Evolutionary conservation across 2,888 invertebrate species (phyloP).

Genomic region (Drosophila trichaetosa): DNA sequence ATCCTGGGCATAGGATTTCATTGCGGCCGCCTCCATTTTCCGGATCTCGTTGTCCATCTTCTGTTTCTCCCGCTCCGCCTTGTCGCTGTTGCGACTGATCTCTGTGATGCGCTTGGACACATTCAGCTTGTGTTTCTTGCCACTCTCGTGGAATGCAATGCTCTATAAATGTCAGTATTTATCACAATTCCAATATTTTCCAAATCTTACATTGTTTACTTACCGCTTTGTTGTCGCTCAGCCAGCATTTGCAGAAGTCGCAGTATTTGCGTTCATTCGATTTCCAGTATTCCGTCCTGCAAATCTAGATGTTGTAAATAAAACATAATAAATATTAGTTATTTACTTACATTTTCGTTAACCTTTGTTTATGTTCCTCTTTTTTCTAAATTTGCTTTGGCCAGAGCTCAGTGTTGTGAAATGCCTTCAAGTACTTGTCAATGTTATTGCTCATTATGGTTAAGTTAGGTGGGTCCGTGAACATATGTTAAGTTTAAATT

Average conservation of each 20-base stretch:
- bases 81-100: slow-evolving; percentile 93
- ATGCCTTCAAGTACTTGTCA: not conserved
- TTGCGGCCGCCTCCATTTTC: slow-evolving; percentile 95
- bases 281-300: slow-evolving; percentile 98
- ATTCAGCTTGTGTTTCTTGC: slow-evolving; percentile 96
- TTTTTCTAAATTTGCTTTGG: slow-evolving; percentile 11
- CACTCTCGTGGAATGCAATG: slow-evolving; percentile 97
- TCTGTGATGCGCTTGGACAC: slow-evolving; percentile 93
- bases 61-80: slow-evolving; percentile 91
- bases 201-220: slow-evolving; percentile 56
- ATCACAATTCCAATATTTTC: not conserved
- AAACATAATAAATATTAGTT: not conserved
- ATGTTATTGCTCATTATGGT: not conserved
- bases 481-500: slow-evolving; percentile 6
- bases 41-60: slow-evolving; percentile 92
- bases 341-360: slow-evolving; percentile 52
- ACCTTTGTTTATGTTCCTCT: slow-evolving; percentile 18
- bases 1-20: slow-evolving; percentile 95
- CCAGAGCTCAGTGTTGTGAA: slow-evolving; percentile 17
- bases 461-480: not conserved
- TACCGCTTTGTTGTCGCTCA: slow-evolving; percentile 97
- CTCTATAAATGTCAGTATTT: slow-evolving; percentile 87
- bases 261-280: slow-evolving; percentile 98
- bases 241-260: slow-evolving; percentile 99
- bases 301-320: slow-evolving; percentile 41